Percentiles rank a stretch among this genome's conserved stretches.
Conservation (phyloP, 2,797 vertebrate species). For the Chanos chanos region DNA sequence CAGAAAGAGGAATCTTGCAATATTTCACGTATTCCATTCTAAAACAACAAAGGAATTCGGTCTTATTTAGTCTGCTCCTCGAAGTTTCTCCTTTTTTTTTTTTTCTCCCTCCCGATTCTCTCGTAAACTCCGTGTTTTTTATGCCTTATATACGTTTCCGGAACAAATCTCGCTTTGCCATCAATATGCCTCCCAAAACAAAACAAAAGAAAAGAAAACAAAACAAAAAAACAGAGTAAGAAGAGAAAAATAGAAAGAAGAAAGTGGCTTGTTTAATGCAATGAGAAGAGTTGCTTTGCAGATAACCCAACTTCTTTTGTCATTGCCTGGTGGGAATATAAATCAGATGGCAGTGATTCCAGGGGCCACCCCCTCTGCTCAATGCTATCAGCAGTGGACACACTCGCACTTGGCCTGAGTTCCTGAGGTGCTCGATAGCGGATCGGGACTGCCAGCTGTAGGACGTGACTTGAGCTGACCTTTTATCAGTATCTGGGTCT, state of each 20-base stretch:
- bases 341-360: conserved; percentile 47
- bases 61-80: conserved; percentile 38
- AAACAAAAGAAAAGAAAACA: not conserved
- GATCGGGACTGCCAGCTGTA: conserved; percentile 9
- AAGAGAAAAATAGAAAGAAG: conserved; percentile 6
- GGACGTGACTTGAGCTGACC: conserved; percentile 29
- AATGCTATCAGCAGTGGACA: conserved; percentile 70
- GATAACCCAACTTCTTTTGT: conserved; percentile 43
- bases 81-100: conserved; percentile 12
- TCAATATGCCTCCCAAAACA: conserved; percentile 7
- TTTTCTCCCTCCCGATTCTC: conserved; percentile 19
- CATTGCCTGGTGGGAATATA: conserved; percentile 40
- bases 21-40: conserved; percentile 35
- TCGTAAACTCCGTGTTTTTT: conserved; percentile 33
- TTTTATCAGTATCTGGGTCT: conserved; percentile 30
- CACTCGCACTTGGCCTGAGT: conserved; percentile 64
- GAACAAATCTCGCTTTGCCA: conserved; percentile 34
- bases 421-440: conserved; percentile 41
- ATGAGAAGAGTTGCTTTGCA: conserved; percentile 27
- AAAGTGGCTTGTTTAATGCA: conserved; percentile 40
- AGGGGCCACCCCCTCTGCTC: conserved; percentile 23
- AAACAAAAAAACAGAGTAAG: too few species aligned
- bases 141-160: conserved; percentile 34
- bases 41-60: conserved; percentile 30
- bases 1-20: conserved; percentile 25